A percentile compares a stretch with the other conserved stretches of the same genome.
Conservation (phyloP, 2,888 invertebrate species). For the Galeruca laticollis region DNA sequence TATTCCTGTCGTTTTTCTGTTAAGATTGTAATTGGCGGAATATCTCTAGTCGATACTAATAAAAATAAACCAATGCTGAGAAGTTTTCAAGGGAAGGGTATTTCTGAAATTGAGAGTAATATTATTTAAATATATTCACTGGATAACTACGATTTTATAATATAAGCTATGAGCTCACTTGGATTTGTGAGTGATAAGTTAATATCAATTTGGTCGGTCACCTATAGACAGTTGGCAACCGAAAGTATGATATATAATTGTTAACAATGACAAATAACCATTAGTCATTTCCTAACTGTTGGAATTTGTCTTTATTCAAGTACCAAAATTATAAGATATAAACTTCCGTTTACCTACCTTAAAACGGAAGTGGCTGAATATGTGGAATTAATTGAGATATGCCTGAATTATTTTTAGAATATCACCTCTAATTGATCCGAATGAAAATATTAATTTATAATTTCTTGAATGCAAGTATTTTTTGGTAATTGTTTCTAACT, state of each 20-base stretch:
- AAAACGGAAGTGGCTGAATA: constrained; percentile 29
- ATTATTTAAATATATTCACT: too few relatives aligned
- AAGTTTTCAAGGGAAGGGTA: too few relatives aligned
- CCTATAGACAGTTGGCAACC: constrained; percentile 47
- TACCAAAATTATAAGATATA: constrained; percentile 46
- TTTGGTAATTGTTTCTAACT: too few relatives aligned
- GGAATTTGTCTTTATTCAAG: constrained; percentile 39
- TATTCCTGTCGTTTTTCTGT: too few relatives aligned
- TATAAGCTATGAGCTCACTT: too few relatives aligned
- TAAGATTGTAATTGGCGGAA: too few relatives aligned
- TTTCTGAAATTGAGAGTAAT: too few relatives aligned
- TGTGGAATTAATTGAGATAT: constrained; percentile 32
- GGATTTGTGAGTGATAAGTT: too few relatives aligned
- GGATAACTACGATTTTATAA: too few relatives aligned
- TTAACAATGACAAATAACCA: constrained; percentile 48
- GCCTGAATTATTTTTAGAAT: constrained; percentile 19
- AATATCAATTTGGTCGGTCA: neutral
- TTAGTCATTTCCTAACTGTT: constrained; percentile 54
- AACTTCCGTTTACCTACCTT: constrained; percentile 25
- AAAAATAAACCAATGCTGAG: too few relatives aligned
- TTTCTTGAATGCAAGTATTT: constrained; percentile 12
- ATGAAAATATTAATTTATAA: neutral
- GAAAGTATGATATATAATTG: constrained; percentile 43
- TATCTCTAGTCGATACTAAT: too few relatives aligned
- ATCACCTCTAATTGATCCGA: neutral